phyloP scores from a whole-genome alignment of 2,113 vertebrate species.

The Saiga tatarica region DNA sequence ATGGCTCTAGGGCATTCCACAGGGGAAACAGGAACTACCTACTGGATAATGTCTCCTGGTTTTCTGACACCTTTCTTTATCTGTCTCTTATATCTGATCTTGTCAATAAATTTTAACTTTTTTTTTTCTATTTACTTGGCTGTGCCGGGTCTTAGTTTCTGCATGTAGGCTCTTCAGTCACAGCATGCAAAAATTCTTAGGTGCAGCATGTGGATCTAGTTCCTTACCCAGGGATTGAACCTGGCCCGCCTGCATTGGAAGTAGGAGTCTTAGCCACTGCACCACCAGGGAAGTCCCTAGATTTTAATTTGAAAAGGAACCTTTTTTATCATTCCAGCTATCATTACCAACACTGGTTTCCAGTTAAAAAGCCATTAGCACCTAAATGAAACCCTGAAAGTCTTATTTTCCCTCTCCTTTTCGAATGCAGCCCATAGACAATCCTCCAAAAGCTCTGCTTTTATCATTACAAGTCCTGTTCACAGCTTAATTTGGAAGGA shows the following conservation, averaged over 20 bases:
- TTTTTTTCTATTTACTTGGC: not conserved
- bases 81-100: not conserved
- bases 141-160: not conserved
- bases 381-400: not conserved
- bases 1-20: not conserved
- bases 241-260: not conserved
- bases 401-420: not conserved
- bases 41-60: not conserved
- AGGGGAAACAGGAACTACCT: not conserved
- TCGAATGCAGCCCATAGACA: not conserved
- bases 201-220: not conserved
- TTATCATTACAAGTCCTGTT: not conserved
- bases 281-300: not conserved
- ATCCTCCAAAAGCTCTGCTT: not conserved
- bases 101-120: not conserved
- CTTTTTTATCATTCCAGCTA: not conserved
- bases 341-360: not conserved
- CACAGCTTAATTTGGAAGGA: not conserved
- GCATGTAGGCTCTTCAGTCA: not conserved
- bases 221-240: not conserved
- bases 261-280: not conserved
- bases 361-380: not conserved
- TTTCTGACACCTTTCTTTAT: not conserved
- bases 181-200: not conserved
- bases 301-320: not conserved